A percentile compares a stretch with the other conserved stretches of the same genome.
Conservation (phyloP, 2,888 invertebrate genomes). For the Oxyscelio sp. region DNA sequence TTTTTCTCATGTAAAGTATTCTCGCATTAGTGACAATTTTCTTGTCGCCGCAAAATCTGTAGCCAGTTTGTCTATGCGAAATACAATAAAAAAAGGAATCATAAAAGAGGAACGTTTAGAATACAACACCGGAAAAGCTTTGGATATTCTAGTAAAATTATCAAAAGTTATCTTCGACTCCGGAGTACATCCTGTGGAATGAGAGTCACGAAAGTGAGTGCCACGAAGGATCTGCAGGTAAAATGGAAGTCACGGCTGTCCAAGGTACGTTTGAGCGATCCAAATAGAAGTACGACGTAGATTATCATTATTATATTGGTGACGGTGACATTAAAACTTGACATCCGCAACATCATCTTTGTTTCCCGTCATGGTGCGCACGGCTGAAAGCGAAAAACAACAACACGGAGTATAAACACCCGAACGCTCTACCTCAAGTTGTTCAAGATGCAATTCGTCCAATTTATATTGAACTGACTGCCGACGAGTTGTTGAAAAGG, state of each 20-base stretch:
- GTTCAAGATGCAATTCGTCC: constrained; percentile 58
- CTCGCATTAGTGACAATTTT: constrained; percentile 4
- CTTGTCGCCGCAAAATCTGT: constrained; percentile 2
- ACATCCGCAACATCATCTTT: constrained; percentile 5
- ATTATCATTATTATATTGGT: constrained; percentile 11
- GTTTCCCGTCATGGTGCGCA: constrained; percentile 57
- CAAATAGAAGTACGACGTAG: constrained; percentile 7
- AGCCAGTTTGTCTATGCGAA: constrained; percentile 2
- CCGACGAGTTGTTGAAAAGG: constrained; percentile 61
- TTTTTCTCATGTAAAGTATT: constrained; percentile 8
- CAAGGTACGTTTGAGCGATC: constrained; percentile 11
- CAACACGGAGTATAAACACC: background rate
- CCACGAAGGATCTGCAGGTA: constrained; percentile 13
- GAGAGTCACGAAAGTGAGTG: background rate
- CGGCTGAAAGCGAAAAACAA: constrained; percentile 7
- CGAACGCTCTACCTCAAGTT: background rate
- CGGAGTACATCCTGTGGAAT: background rate
- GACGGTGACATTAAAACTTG: constrained; percentile 20
- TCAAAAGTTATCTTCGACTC: background rate
- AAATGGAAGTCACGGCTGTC: constrained; percentile 14
- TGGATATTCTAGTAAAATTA: constrained; percentile 7
- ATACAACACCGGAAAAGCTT: constrained; percentile 52
- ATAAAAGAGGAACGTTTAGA: constrained; percentile 31
- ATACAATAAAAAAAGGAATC: constrained; percentile 11
- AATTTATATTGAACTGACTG: constrained; percentile 55